These are phyloP conservation scores for Hypselothyrea guttata DNA, from an alignment of 2,888 invertebrate genomes.

Conservation along the genomic window DNA sequence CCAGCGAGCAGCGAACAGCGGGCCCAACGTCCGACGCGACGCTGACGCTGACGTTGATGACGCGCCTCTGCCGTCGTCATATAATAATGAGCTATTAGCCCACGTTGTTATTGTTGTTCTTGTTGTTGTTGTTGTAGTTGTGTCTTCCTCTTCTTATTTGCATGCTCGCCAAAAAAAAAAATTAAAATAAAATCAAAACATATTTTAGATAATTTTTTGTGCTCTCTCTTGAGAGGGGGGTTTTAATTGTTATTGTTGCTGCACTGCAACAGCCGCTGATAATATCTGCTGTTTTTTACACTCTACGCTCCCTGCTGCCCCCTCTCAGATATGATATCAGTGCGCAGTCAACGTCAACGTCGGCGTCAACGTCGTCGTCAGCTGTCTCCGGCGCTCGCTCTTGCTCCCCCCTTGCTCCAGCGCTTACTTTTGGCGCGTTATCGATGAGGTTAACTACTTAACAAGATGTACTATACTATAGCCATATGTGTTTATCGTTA, in stretches of 20 bases:
- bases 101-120: conserved; percentile 11
- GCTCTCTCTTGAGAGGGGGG: conserved; percentile 10
- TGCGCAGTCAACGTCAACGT: conserved; percentile 25
- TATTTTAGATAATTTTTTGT: conserved; percentile 18
- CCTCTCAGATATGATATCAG: conserved; percentile 45
- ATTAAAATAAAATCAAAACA: conserved; percentile 39
- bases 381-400: conserved; percentile 6
- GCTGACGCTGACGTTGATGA: conserved; percentile 14
- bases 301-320: background rate
- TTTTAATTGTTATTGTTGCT: conserved; percentile 5
- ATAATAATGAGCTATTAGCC: conserved; percentile 55
- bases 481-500: conserved; percentile 4
- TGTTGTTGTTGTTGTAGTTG: conserved; percentile 8
- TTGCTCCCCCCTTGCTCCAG: conserved; percentile 8
- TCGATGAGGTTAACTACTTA: conserved; percentile 49
- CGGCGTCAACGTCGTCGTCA: conserved; percentile 12
- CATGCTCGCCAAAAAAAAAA: conserved; percentile 44
- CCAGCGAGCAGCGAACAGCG: conserved; percentile 30
- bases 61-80: conserved; percentile 29
- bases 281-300: conserved; percentile 16
- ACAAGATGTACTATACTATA: conserved; percentile 10
- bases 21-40: conserved; percentile 24
- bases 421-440: conserved; percentile 35
- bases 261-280: conserved; percentile 9
- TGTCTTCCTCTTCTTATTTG: conserved; percentile 18